Evolutionary conservation across 2,113 vertebrate genomes (phyloP).

Genomic region (Lanius collurio): DNA sequence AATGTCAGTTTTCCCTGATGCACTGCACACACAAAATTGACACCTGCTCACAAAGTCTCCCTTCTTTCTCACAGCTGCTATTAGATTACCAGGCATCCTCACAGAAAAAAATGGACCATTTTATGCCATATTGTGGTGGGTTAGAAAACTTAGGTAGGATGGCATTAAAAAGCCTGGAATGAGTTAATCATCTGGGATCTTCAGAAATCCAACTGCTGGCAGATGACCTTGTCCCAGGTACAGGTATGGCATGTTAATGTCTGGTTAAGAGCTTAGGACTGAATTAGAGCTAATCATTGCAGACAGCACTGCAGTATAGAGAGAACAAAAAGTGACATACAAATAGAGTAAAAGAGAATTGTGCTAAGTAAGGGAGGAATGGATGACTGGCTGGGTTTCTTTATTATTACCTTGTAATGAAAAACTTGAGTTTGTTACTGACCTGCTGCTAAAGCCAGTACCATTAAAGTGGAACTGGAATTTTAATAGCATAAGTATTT

Average conservation of each 20-base stretch:
- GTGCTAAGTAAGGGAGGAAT: not conserved
- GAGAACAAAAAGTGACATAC: not conserved
- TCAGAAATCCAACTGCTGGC: conserved; percentile 42
- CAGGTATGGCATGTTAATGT: not conserved
- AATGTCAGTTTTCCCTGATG: not conserved
- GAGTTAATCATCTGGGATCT: conserved; percentile 36
- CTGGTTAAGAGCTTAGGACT: not conserved
- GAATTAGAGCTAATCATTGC: not conserved
- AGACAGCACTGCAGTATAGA: not conserved
- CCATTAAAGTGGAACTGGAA: not conserved
- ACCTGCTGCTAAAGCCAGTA: not conserved
- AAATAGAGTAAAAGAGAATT: not conserved
- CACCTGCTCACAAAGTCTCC: not conserved
- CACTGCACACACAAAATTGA: not conserved
- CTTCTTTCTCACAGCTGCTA: not conserved
- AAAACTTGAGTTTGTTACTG: not conserved
- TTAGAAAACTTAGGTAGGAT: not conserved
- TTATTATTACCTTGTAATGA: not conserved
- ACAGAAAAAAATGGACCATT: not conserved
- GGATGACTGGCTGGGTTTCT: not conserved
- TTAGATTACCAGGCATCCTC: not conserved
- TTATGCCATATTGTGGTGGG: not conserved
- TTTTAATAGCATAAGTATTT: not conserved
- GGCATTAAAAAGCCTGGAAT: conserved; percentile 36
- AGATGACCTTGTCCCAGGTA: conserved; percentile 29